These are phyloP conservation scores for Heliopora coerulea DNA, from an alignment of 92 coral and sea anemone species.

Conservation along the genomic window DNA sequence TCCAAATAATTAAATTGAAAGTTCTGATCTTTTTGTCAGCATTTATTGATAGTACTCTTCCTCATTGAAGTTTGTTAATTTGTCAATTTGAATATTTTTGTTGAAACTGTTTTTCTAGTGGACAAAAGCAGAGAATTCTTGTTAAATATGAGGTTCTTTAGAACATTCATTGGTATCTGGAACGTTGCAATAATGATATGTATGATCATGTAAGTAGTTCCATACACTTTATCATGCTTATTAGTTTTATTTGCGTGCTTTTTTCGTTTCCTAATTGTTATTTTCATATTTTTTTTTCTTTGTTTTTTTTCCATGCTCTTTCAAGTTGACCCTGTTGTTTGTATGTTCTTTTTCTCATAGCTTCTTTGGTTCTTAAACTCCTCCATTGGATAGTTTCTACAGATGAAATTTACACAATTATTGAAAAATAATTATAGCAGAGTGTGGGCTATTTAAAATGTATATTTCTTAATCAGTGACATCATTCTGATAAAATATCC, in stretches of 20 bases:
- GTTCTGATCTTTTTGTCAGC: too few species aligned
- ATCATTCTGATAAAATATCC: too few species aligned
- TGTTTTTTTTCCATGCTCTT: too few species aligned
- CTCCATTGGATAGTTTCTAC: not conserved
- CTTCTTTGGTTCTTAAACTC: not conserved
- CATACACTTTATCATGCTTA: not conserved
- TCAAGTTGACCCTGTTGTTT: too few species aligned
- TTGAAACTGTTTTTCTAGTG: constrained; percentile 46
- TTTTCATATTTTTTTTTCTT: too few species aligned
- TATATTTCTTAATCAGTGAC: too few species aligned
- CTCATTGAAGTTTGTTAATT: too few species aligned
- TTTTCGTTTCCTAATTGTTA: too few species aligned
- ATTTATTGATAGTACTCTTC: too few species aligned
- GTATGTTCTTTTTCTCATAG: not conserved
- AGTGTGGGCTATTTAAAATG: too few species aligned
- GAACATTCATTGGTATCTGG: constrained; percentile 97
- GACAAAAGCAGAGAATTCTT: constrained; percentile 84
- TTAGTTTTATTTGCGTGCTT: too few species aligned
- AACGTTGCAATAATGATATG: constrained; percentile 82
- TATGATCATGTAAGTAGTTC: constrained; percentile 82
- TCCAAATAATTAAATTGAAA: too few species aligned
- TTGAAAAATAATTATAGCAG: not conserved
- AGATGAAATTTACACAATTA: not conserved
- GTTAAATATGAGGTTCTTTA: constrained; percentile 86
- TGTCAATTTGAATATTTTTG: not conserved